Conservation (phyloP, 2,888 invertebrate species). For the Brachynemurus nebulosus region DNA sequence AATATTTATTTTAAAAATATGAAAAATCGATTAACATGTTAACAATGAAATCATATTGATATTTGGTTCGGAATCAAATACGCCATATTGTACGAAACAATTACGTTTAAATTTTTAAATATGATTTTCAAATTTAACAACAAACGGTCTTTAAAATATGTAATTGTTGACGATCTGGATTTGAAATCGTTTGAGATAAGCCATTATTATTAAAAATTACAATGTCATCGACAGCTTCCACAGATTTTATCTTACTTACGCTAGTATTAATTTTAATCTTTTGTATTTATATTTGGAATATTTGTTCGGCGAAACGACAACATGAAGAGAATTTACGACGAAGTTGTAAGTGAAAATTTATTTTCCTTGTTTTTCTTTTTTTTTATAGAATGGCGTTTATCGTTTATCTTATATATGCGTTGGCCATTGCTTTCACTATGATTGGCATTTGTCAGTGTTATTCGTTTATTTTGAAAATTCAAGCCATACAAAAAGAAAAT, state of each 20-base stretch:
- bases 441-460: not conserved
- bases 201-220: too few relatives aligned
- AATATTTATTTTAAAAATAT: too few relatives aligned
- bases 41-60: too few relatives aligned
- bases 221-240: too few relatives aligned
- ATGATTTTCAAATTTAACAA: too few relatives aligned
- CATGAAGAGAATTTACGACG: not conserved
- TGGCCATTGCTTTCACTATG: not conserved
- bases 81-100: too few relatives aligned
- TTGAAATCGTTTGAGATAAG: too few relatives aligned
- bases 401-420: not conserved
- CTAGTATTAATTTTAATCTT: not conserved
- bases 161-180: too few relatives aligned
- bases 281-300: not conserved
- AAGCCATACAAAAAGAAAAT: not conserved
- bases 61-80: too few relatives aligned
- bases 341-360: not conserved
- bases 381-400: not conserved
- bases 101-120: too few relatives aligned
- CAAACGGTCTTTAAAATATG: too few relatives aligned
- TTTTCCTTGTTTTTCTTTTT: not conserved
- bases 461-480: conserved; percentile 1
- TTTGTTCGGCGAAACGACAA: not conserved
- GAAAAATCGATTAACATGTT: too few relatives aligned
- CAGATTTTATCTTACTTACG: not conserved